Percentiles rank a stretch among this genome's conserved stretches.
These are phyloP conservation scores for Cyphomyrus plagiostoma DNA, from an alignment of 2,113 vertebrate species.

Conservation along the genomic window DNA sequence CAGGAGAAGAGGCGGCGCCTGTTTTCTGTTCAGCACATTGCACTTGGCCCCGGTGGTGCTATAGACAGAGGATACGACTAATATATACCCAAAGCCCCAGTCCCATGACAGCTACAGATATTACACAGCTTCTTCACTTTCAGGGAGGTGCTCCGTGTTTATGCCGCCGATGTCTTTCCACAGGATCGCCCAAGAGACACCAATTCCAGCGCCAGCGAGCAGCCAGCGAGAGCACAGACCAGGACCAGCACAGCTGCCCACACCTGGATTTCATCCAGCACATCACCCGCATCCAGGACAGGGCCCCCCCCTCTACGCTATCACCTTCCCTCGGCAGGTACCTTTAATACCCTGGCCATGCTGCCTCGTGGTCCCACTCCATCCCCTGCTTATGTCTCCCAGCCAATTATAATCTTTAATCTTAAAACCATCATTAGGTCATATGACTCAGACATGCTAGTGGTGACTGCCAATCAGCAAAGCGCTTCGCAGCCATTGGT, in stretches of 20 bases:
- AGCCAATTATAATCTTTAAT: neutral
- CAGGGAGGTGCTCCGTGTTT: neutral
- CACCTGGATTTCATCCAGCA: constrained; percentile 66
- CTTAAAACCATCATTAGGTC: neutral
- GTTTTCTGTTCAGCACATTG: neutral
- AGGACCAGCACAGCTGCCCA: constrained; percentile 63
- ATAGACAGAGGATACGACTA: neutral
- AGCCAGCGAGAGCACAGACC: constrained; percentile 89
- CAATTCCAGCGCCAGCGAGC: constrained; percentile 92
- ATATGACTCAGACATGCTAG: neutral
- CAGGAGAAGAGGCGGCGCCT: neutral
- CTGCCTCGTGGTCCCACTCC: neutral
- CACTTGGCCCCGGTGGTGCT: neutral
- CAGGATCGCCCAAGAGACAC: constrained; percentile 81
- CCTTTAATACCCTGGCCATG: constrained; percentile 41
- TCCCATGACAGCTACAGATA: neutral
- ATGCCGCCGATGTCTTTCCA: neutral
- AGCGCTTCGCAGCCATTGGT: neutral
- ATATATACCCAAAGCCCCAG: neutral
- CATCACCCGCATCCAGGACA: constrained; percentile 56
- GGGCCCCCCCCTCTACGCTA: constrained; percentile 62
- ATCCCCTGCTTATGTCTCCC: neutral
- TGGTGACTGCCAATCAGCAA: neutral
- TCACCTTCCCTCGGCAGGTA: constrained; percentile 81
- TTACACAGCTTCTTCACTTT: neutral